A percentile compares a stretch with the other conserved stretches of the same genome.
phyloP scores from a whole-genome alignment of 2,888 invertebrate species.

The Drosophila suboccidentalis region DNA sequence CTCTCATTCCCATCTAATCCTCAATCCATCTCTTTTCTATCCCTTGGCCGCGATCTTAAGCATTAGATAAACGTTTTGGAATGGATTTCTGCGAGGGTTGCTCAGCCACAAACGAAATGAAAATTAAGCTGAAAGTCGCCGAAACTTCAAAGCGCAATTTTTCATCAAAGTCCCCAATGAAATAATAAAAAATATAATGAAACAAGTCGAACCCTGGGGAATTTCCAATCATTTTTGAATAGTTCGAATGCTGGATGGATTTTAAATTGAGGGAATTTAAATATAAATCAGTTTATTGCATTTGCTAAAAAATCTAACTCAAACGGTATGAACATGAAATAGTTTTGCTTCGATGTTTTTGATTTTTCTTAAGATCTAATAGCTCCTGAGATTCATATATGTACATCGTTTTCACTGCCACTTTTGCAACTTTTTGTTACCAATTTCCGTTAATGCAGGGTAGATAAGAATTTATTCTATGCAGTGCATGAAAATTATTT shows the following conservation, averaged over 20 bases:
- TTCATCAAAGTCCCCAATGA: constrained; percentile 23
- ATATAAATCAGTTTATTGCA: neutral
- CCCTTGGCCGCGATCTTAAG: constrained; percentile 55
- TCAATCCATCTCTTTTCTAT: constrained; percentile 1
- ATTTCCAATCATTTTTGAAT: constrained; percentile 41
- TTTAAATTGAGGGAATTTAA: neutral
- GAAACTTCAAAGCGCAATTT: constrained; percentile 65
- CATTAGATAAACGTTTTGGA: constrained; percentile 70
- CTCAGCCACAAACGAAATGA: constrained; percentile 54
- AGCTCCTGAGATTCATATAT: too few relatives aligned
- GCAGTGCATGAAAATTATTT: neutral
- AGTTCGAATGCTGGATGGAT: constrained; percentile 39
- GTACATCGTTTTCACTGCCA: too few relatives aligned
- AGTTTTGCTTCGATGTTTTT: neutral
- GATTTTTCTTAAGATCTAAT: too few relatives aligned
- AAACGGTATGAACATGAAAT: neutral
- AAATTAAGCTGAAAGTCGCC: constrained; percentile 60
- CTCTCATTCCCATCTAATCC: too few relatives aligned
- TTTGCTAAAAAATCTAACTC: neutral
- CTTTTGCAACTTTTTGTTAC: neutral
- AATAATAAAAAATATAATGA: constrained; percentile 34
- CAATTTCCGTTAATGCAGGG: neutral
- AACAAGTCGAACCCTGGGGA: constrained; percentile 41
- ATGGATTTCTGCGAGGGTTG: constrained; percentile 56
- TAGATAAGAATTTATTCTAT: neutral